These are phyloP conservation scores for Pomatostomus ruficeps DNA, from an alignment of 2,113 vertebrate species.

Conservation along the genomic window DNA sequence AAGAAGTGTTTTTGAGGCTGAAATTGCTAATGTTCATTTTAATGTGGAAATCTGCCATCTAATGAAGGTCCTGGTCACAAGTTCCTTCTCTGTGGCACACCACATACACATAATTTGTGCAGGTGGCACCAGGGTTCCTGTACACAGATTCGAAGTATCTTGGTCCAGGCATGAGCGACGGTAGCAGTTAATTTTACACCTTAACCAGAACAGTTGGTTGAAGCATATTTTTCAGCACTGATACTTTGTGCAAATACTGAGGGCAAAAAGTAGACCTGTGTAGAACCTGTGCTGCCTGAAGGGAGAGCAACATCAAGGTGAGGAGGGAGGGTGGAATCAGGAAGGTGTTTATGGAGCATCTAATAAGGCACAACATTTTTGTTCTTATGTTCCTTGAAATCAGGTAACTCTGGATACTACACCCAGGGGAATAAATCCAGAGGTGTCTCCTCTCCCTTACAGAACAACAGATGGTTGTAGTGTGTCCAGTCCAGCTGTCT, in stretches of 20 bases:
- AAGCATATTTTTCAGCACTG: neutral
- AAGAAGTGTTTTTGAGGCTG: constrained; percentile 24
- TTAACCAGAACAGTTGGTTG: neutral
- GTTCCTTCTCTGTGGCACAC: neutral
- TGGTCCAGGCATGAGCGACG: neutral
- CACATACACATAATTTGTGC: neutral
- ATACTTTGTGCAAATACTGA: neutral
- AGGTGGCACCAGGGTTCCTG: neutral
- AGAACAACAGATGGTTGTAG: neutral
- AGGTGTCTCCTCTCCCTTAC: neutral
- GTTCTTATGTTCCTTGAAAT: neutral
- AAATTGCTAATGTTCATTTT: constrained; percentile 26
- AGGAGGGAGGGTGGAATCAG: neutral
- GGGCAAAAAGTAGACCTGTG: neutral
- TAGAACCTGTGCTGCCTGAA: neutral
- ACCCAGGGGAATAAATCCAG: neutral
- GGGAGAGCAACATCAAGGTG: neutral
- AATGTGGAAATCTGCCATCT: neutral
- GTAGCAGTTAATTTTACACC: neutral
- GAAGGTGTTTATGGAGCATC: neutral
- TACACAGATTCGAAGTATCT: neutral
- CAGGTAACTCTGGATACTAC: neutral
- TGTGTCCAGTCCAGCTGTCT: neutral
- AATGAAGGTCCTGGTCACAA: neutral
- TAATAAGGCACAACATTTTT: neutral